Percentiles rank a stretch among this genome's conserved stretches.
These are phyloP conservation scores for Leptarthrus brevirostris DNA, from an alignment of 2,888 invertebrate genomes.

Conservation along the genomic window DNA sequence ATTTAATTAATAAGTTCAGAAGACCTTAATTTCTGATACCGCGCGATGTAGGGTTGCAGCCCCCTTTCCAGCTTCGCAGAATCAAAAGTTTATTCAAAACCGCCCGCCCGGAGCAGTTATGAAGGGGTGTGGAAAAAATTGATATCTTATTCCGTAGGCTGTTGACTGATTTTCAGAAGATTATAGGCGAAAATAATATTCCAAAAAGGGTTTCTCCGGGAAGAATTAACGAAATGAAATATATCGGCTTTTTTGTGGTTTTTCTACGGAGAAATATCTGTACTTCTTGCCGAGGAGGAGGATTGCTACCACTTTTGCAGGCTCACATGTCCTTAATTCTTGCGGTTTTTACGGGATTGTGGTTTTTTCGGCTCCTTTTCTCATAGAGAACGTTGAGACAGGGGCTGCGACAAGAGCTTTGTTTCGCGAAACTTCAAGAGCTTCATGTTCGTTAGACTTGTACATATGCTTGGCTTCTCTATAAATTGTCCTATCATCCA, in stretches of 20 bases:
- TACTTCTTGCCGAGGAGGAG: neutral
- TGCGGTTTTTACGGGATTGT: neutral
- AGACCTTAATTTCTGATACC: conserved; percentile 32
- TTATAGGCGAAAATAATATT: conserved; percentile 19
- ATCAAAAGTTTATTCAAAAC: conserved; percentile 26
- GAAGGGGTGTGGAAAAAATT: neutral
- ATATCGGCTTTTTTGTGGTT: neutral
- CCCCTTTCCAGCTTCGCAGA: neutral
- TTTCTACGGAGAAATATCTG: neutral
- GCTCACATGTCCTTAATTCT: neutral
- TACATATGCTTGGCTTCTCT: neutral
- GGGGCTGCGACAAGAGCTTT: too few species aligned
- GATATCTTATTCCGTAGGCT: neutral
- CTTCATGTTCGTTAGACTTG: neutral
- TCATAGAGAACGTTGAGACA: too few species aligned
- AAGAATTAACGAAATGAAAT: neutral
- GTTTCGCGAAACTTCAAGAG: neutral
- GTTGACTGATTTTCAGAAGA: neutral
- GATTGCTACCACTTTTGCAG: neutral
- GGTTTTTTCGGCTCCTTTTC: neutral
- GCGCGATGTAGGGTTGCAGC: neutral
- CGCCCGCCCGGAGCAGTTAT: neutral
- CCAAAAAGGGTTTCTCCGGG: neutral
- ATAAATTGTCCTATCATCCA: neutral
- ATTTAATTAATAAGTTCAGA: conserved; percentile 44